Evolutionary conservation across 1,140 invertebrate species (phyloP).

Genomic region (Antheraea pernyi): DNA sequence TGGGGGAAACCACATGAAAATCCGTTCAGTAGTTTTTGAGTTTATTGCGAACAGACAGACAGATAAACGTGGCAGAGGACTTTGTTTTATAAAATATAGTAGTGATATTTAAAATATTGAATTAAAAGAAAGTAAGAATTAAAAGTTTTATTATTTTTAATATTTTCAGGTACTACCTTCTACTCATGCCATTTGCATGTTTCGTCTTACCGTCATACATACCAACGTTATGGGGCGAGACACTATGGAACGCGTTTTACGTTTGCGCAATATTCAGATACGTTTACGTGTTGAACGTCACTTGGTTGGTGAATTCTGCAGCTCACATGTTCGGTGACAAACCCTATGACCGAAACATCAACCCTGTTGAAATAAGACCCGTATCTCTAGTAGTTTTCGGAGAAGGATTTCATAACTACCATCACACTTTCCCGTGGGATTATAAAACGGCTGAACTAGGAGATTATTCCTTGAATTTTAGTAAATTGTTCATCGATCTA

Average conservation of each 20-base stretch:
- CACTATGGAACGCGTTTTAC: constrained; percentile 81
- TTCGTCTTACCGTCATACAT: constrained; percentile 88
- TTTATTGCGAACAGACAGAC: too few species aligned
- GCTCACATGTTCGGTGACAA: constrained; percentile 87
- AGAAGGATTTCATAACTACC: constrained; percentile 88
- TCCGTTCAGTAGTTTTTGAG: too few species aligned
- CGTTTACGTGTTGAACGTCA: constrained; percentile 83
- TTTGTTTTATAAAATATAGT: too few species aligned
- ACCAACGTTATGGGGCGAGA: constrained; percentile 87
- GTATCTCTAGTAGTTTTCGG: constrained; percentile 81
- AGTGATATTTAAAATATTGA: too few species aligned
- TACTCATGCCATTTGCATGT: constrained; percentile 83
- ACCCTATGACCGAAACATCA: constrained; percentile 87
- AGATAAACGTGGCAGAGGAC: too few species aligned
- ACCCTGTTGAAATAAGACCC: constrained; percentile 82
- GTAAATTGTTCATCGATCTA: constrained; percentile 82
- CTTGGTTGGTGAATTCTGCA: constrained; percentile 88
- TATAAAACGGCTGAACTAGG: constrained; percentile 85
- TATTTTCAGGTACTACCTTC: constrained; percentile 84
- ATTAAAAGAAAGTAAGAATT: too few species aligned
- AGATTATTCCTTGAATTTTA: constrained; percentile 80
- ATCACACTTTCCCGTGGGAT: constrained; percentile 88
- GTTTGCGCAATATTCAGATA: constrained; percentile 83
- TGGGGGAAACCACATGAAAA: too few species aligned
- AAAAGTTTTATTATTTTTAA: constrained; percentile 7